Base-by-base conservation (phyloP, 2,113 vertebrate genomes). In the Ceyx cyanopectus region DNA sequence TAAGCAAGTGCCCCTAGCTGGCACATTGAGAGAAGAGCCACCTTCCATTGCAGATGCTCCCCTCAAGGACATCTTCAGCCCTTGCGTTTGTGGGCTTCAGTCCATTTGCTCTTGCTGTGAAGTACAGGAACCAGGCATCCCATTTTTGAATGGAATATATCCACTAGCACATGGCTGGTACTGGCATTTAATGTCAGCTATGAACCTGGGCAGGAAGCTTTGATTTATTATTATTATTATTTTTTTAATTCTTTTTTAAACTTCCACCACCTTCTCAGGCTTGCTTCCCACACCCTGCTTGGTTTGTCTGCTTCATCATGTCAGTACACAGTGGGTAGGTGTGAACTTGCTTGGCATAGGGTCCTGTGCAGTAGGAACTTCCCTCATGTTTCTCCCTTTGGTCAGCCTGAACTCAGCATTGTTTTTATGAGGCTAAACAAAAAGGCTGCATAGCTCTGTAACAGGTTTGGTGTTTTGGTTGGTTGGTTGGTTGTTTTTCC, bases 61-160 rank as follows among this genome's bases (percentile, higher is more conserved):
- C 48, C 74, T 41, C 56, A 23, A 24, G 45, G 45, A 9, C 18
- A n/a, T 10, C 61, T 60, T 68, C 43, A 26, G 16, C 26, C 4
- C 0, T 21, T 74, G 46, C 18, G 1, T 43, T 14, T 10, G 34
- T 46, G 57, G 54, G 48, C 48, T 50, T 92, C 18, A 41, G 61
- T 12, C 80, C 2, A 0, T 53, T 81, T 45, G 3, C n/a, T 68
- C 34, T 67, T 63, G 80, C 65, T 84, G 91, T 88, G 83, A 61
- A 30, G 93, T 89, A 93, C 81, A 93, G 89, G 87, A 94, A 95
- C 86, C 94, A 96, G 94, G 81, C 34, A 53, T 32, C 50, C 81
- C 4, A 0, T 40, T 78, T 77, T 67, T 1, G 0, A 30, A 43
- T 63, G 81, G 87, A 53, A 45, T 92, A 8, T 18, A 45, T 92